Evolutionary conservation across 2,888 invertebrate species (phyloP).

Genomic region (Plagodis dolabraria): DNA sequence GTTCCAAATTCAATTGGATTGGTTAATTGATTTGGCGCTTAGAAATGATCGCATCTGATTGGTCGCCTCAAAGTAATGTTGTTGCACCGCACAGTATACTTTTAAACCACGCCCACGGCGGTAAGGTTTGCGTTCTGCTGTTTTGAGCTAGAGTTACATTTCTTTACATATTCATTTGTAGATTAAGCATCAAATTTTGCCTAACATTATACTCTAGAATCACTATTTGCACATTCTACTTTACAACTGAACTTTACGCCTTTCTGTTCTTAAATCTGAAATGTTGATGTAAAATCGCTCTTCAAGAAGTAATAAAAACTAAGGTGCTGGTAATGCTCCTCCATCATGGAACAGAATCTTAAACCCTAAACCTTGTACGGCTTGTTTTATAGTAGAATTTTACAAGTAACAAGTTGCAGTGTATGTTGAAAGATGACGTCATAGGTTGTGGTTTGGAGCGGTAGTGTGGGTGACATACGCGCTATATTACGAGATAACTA

Average conservation of each 20-base stretch:
- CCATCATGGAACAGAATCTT: constrained; percentile 25
- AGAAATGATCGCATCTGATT: too few relatives aligned
- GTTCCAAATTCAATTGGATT: too few relatives aligned
- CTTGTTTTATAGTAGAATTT: constrained; percentile 9
- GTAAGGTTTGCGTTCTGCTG: too few relatives aligned
- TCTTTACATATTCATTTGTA: too few relatives aligned
- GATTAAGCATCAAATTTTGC: too few relatives aligned
- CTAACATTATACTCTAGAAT: constrained; percentile 1
- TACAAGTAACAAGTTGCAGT: neutral
- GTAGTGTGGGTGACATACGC: too few relatives aligned
- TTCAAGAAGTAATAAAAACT: constrained; percentile 35
- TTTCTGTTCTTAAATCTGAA: constrained; percentile 6
- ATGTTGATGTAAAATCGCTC: constrained; percentile 24
- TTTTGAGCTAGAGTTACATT: too few relatives aligned
- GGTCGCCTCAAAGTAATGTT: too few relatives aligned
- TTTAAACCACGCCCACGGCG: too few relatives aligned
- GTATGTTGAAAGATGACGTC: neutral
- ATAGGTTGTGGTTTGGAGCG: neutral
- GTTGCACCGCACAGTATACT: too few relatives aligned
- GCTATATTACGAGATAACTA: too few relatives aligned
- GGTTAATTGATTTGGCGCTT: too few relatives aligned
- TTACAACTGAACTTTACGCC: constrained; percentile 32
- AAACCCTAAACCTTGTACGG: constrained; percentile 6
- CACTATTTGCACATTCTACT: constrained; percentile 31
- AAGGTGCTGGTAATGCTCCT: constrained; percentile 21